Evolutionary conservation across 2,797 vertebrate genomes (phyloP), one percentile per base, ranked within the genome.

Genomic region (Siniperca scherzeri): DNA sequence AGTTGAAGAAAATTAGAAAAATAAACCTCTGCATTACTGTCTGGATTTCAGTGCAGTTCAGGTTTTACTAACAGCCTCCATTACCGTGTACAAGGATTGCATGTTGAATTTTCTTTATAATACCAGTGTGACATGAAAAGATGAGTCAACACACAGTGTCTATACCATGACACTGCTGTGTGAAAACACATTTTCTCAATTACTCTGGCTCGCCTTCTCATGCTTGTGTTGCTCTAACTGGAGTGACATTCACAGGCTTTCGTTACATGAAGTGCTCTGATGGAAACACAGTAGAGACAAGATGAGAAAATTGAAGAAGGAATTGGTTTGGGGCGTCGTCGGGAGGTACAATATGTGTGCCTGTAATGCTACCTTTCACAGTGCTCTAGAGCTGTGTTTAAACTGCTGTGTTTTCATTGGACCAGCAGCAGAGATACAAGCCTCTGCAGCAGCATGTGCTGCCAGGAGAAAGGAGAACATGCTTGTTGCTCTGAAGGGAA

Each of bases 301-400:
- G 91, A 93, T 86, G 89, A 89, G 93, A 92, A 93, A 92, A 94
- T 92, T 91, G 93, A 90, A 92, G 88, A 86, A 87, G 82, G 86
- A 90, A 93, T 93, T 93, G 91, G 89, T 89, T 91, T 50, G 22
- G 60, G 72, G 75, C 14, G 25, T 89, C 73, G 64, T 88, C 74
- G 55, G 59, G 71, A 87, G 82, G 72, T 67, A 84, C 82, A 76
- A 74, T 83, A 59, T 85, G 83, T 85, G 84, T 59, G 81, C 71
- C 84, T 83, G 75, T 89, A 87, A 89, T 74, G 85, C 74, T 70
- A 42, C 61, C 71, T 79, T 85, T 88, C 67, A 77, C 61, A 25
- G 79, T 42, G 59, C 73, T 82, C 69, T 14, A 46, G 72, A 68
- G 73, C 78, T 70, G 76, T 82, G 72, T 88, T 92, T 90, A 82